Conservation (phyloP, 2,113 vertebrate species). For the Centropus unirufus region DNA sequence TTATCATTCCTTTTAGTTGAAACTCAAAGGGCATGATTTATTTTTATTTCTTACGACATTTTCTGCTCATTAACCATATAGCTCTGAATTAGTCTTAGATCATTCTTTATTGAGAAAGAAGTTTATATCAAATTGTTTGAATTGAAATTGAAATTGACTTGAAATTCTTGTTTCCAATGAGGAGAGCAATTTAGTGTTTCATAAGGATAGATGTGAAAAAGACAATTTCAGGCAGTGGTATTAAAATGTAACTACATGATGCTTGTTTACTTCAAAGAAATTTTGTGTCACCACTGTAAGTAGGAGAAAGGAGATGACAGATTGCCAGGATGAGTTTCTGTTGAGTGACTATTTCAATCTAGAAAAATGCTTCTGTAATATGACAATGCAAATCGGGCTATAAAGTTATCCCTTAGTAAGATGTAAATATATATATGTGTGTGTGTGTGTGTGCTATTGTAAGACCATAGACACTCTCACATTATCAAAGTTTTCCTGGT, state of each 20-base stretch:
- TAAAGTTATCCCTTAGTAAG: not conserved
- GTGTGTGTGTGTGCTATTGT: not conserved
- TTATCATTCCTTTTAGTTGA: not conserved
- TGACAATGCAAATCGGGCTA: not conserved
- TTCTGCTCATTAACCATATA: not conserved
- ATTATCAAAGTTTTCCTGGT: not conserved
- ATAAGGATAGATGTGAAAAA: not conserved
- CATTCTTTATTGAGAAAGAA: not conserved
- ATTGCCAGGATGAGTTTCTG: not conserved
- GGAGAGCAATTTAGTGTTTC: not conserved
- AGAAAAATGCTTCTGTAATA: not conserved
- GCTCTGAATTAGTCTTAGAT: not conserved
- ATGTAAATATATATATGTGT: no score
- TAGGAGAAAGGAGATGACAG: not conserved
- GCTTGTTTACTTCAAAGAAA: conserved; percentile 36
- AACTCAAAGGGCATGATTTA: not conserved
- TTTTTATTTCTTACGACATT: not conserved
- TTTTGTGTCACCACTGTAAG: not conserved
- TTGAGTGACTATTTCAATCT: not conserved
- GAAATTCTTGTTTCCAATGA: not conserved
- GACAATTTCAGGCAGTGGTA: not conserved
- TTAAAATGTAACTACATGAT: not conserved
- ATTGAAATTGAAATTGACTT: no score
- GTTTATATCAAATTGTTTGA: not conserved
- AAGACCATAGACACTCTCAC: not conserved